phyloP scores from a whole-genome alignment of 2,888 invertebrate species.

The Pyrgus malvae region DNA sequence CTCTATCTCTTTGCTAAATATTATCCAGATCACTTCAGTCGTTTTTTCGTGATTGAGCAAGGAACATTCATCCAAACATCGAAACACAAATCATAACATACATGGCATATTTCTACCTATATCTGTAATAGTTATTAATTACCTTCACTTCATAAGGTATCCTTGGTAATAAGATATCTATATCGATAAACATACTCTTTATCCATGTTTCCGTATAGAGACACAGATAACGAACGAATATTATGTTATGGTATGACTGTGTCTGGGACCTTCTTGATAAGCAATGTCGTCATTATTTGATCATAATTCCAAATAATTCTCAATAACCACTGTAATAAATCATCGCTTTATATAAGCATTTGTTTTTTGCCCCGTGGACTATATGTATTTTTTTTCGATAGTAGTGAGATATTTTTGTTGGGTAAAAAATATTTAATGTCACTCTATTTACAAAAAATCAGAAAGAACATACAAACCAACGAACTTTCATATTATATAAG shows the following conservation, averaged over 20 bases:
- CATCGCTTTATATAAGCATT: neutral
- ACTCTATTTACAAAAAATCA: too few species aligned
- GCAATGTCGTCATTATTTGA: neutral
- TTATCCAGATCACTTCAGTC: too few species aligned
- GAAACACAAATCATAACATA: too few species aligned
- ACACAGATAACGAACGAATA: constrained; percentile 3
- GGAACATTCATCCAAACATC: too few species aligned
- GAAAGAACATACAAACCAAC: too few species aligned
- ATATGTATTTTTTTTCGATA: too few species aligned
- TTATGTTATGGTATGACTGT: neutral
- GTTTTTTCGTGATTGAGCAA: too few species aligned
- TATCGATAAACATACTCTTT: neutral
- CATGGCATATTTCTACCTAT: too few species aligned
- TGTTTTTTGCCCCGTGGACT: neutral
- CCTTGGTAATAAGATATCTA: constrained; percentile 12
- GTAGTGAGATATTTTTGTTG: too few species aligned
- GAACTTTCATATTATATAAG: too few species aligned
- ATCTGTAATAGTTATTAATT: neutral
- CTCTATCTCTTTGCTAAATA: too few species aligned
- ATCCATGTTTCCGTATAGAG: constrained; percentile 12
- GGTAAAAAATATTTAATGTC: too few species aligned
- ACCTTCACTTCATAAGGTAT: neutral
- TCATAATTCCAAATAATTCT: neutral
- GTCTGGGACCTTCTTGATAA: neutral
- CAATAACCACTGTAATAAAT: neutral